These are phyloP conservation scores for Seriola rivoliana DNA, from an alignment of 2,113 vertebrate species.

Conservation along the genomic window DNA sequence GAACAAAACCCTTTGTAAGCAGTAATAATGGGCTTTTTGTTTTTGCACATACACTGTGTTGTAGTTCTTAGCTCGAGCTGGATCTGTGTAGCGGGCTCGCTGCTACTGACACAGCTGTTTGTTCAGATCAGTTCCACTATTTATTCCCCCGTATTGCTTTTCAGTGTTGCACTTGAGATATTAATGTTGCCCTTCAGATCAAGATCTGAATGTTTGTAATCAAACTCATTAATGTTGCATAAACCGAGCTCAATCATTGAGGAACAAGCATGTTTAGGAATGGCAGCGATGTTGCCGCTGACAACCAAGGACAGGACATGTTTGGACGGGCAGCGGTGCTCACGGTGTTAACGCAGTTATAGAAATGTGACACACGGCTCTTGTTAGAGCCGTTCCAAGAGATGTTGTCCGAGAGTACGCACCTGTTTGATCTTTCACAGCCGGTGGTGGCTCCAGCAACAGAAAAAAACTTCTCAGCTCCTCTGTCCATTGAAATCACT, in stretches of 20 bases:
- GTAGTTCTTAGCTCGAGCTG: neutral
- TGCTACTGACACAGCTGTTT: neutral
- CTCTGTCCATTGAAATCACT: neutral
- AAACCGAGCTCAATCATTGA: neutral
- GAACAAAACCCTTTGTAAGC: neutral
- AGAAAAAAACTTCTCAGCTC: neutral
- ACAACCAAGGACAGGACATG: neutral
- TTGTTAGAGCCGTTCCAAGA: neutral
- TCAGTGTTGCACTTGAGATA: neutral
- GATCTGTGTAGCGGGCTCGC: neutral
- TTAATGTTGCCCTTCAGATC: too few relatives aligned
- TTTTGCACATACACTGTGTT: neutral
- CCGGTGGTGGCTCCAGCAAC: neutral
- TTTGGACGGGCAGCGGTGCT: conserved; percentile 2
- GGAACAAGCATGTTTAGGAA: neutral
- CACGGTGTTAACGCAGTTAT: neutral
- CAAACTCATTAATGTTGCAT: neutral
- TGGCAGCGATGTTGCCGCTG: neutral
- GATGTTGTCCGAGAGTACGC: neutral
- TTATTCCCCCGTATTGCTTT: neutral
- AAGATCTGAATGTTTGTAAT: neutral
- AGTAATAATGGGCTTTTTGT: neutral
- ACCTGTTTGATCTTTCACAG: neutral
- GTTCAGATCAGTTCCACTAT: neutral
- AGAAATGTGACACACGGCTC: neutral